These are phyloP conservation scores for Ceratitis capitata DNA, from an alignment of 1,140 invertebrate species.

Conservation along the genomic window DNA sequence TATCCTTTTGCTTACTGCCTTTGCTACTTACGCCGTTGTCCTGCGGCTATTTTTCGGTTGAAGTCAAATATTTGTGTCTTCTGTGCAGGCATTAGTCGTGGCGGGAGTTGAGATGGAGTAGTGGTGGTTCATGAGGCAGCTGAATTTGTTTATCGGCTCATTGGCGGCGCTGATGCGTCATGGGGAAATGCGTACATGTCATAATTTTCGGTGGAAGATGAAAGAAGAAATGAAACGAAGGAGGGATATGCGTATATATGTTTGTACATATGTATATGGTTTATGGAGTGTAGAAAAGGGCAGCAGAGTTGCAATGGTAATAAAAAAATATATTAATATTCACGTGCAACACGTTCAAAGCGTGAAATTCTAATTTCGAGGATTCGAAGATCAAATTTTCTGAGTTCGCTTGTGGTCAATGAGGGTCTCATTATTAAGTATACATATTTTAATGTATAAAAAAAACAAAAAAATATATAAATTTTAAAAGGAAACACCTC, in stretches of 20 bases:
- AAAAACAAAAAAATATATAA: too few species aligned
- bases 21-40: slow-evolving; percentile 19
- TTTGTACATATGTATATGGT: not conserved
- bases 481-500: not conserved
- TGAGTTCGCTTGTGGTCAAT: too few species aligned
- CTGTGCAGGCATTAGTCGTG: slow-evolving; percentile 7
- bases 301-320: not conserved
- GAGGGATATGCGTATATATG: not conserved
- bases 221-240: not conserved
- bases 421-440: too few species aligned
- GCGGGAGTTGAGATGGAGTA: not conserved
- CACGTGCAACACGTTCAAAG: not conserved
- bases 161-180: not conserved
- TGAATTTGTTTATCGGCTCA: slow-evolving; percentile 2
- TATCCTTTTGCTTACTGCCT: slow-evolving; percentile 31
- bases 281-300: too few species aligned
- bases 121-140: not conserved
- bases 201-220: slow-evolving; percentile 7
- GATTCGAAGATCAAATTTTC: too few species aligned
- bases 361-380: too few species aligned
- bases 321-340: not conserved
- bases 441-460: too few species aligned
- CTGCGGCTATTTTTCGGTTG: slow-evolving; percentile 6
- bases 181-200: slow-evolving; percentile 23
- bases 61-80: slow-evolving; percentile 34